Evolutionary conservation across 2,797 vertebrate genomes (phyloP).

Genomic region (Columba guinea): DNA sequence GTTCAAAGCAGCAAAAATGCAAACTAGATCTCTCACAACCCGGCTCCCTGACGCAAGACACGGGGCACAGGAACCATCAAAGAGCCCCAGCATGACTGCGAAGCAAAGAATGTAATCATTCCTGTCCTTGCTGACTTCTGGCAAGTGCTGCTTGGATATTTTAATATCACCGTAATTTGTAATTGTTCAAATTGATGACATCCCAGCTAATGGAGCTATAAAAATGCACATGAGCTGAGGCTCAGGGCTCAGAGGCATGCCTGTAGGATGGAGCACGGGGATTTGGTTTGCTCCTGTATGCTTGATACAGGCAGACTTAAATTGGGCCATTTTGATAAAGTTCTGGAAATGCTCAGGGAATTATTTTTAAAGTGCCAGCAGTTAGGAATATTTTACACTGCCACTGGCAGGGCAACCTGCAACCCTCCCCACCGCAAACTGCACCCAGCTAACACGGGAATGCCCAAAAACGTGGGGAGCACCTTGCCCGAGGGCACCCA

Average conservation of each 20-base stretch:
- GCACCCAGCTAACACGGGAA: neutral
- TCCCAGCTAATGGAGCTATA: neutral
- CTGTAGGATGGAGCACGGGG: neutral
- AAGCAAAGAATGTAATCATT: neutral
- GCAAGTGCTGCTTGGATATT: neutral
- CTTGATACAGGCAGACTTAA: neutral
- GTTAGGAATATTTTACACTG: neutral
- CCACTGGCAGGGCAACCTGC: neutral
- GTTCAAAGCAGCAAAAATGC: conserved; percentile 4
- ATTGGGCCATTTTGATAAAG: neutral
- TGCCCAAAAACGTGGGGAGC: neutral
- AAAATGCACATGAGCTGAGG: neutral
- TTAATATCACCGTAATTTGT: neutral
- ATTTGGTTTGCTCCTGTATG: neutral
- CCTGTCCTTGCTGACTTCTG: neutral
- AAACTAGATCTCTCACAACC: neutral
- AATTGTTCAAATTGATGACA: conserved; percentile 35
- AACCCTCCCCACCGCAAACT: accelerated
- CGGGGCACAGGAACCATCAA: neutral
- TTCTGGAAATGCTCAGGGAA: neutral
- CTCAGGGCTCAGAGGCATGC: neutral
- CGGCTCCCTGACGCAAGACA: neutral
- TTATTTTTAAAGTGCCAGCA: neutral
- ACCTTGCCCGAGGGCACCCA: neutral
- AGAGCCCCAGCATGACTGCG: neutral